A percentile compares a stretch with the other conserved stretches of the same genome.
Conservation (phyloP, 2,113 vertebrate genomes). For the Oxyruncus cristatus region DNA sequence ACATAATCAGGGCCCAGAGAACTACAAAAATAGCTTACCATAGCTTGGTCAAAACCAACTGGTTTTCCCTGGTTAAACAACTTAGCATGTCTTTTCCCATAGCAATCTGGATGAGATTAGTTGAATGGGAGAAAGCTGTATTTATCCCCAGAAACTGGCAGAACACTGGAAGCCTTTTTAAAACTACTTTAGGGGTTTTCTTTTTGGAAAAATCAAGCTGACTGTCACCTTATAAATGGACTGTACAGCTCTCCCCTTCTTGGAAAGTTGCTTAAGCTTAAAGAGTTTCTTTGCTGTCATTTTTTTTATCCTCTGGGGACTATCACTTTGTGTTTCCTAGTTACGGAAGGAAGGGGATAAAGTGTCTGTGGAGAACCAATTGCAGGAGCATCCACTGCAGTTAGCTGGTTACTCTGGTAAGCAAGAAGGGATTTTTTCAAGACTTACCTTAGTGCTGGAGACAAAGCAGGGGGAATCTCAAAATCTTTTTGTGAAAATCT, state of each 20-base stretch:
- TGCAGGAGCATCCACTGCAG: neutral
- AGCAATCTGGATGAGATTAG: neutral
- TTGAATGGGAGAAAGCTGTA: neutral
- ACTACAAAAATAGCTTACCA: neutral
- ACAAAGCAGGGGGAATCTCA: neutral
- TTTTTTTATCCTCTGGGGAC: neutral
- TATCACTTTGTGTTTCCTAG: neutral
- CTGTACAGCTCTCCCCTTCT: neutral
- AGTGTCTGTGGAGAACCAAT: neutral
- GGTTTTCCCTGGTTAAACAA: neutral
- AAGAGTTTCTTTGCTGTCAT: slow-evolving; percentile 6
- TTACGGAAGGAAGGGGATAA: neutral
- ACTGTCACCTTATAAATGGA: neutral
- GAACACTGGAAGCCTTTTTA: neutral
- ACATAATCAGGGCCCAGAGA: neutral
- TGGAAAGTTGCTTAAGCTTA: neutral
- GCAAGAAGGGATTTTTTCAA: neutral
- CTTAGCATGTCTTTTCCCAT: neutral
- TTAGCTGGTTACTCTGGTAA: neutral
- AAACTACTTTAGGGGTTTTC: neutral
- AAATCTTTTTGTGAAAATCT: neutral
- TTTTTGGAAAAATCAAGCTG: neutral
- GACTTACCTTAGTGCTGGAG: neutral
- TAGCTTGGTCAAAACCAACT: neutral
- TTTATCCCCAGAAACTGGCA: neutral